Percentiles rank a stretch among this genome's conserved stretches.
Evolutionary conservation across 2,888 invertebrate genomes (phyloP).

Genomic region (Drosophila anceps): DNA sequence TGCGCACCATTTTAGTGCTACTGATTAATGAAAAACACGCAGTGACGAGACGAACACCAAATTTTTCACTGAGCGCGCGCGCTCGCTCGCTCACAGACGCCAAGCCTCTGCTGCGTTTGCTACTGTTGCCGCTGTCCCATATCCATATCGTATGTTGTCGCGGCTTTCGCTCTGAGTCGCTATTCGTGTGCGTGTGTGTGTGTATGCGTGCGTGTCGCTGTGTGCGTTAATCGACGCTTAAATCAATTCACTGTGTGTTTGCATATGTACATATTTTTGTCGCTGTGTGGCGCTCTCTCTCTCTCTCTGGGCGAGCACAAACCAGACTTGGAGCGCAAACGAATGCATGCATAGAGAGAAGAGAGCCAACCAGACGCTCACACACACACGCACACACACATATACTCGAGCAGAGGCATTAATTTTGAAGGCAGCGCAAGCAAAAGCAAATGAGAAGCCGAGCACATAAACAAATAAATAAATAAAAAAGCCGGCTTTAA

Average conservation of each 20-base stretch:
- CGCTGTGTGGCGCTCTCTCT: conserved; percentile 16
- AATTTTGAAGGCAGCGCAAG: conserved; percentile 40
- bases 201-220: conserved; percentile 23
- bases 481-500: conserved; percentile 75
- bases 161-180: conserved; percentile 43
- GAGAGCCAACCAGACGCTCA: conserved; percentile 21
- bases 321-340: conserved; percentile 62
- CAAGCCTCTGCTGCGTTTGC: conserved; percentile 43
- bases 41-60: conserved; percentile 51
- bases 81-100: conserved; percentile 30
- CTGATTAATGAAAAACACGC: conserved; percentile 72
- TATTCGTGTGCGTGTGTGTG: conserved; percentile 39
- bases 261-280: conserved; percentile 53
- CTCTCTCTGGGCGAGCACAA: conserved; percentile 40
- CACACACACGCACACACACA: conserved; percentile 1
- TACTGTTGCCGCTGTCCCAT: conserved; percentile 40
- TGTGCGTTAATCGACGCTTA: conserved; percentile 79
- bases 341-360: conserved; percentile 25
- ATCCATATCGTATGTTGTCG: conserved; percentile 64
- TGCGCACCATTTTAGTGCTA: conserved; percentile 81
- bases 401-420: conserved; percentile 3
- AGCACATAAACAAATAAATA: conserved; percentile 73
- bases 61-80: conserved; percentile 46
- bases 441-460: conserved; percentile 37
- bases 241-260: conserved; percentile 72